These are phyloP conservation scores for Arbacia lixula DNA, from an alignment of 53 echinoderm and acorn worm species.

Conservation along the genomic window DNA sequence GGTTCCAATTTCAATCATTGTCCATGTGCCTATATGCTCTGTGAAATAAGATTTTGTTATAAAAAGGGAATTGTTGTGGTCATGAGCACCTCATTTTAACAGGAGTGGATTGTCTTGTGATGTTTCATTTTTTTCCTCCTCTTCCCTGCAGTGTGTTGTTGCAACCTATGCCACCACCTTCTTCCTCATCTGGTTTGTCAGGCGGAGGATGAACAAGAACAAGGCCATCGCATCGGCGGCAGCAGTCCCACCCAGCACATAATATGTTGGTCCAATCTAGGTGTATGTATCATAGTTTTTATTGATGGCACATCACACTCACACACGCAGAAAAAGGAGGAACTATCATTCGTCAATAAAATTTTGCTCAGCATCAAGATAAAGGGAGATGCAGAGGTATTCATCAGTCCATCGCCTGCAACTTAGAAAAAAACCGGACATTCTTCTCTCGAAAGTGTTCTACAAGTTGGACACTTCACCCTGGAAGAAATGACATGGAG, in stretches of 20 bases:
- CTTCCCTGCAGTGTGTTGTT: conserved; percentile 78
- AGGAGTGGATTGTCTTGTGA: too few relatives aligned
- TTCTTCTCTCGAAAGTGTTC: too few relatives aligned
- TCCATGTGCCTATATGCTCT: neutral
- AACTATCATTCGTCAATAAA: neutral
- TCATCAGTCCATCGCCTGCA: too few relatives aligned
- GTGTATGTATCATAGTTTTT: conserved; percentile 10
- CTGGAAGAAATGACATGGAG: too few relatives aligned
- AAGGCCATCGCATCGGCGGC: conserved; percentile 67
- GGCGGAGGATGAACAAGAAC: conserved; percentile 72
- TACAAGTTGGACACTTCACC: too few relatives aligned
- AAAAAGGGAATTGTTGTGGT: neutral
- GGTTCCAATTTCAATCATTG: too few relatives aligned
- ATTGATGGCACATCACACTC: neutral
- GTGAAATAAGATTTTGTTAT: neutral
- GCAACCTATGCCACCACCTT: conserved; percentile 84
- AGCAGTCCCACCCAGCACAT: conserved; percentile 17
- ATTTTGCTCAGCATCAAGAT: too few relatives aligned
- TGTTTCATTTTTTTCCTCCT: neutral
- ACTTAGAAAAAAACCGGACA: too few relatives aligned
- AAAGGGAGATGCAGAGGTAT: too few relatives aligned
- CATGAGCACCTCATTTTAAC: neutral
- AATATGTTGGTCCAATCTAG: neutral
- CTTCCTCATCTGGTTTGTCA: conserved; percentile 74
- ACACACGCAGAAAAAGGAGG: neutral